These are phyloP conservation scores for Rhea pennata DNA, from an alignment of 2,113 vertebrate species.

Conservation along the genomic window DNA sequence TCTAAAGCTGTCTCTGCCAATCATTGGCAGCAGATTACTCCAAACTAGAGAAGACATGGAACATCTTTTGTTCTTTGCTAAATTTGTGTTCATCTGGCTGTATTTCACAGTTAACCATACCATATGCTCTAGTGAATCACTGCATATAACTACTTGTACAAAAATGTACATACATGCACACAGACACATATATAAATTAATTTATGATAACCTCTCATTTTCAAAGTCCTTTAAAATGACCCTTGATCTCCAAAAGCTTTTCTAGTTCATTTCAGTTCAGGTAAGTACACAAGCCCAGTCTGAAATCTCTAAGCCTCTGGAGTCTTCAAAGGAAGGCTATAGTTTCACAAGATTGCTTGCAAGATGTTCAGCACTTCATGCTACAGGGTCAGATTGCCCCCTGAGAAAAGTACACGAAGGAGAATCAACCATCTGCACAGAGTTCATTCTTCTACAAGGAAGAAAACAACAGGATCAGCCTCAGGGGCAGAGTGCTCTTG, in stretches of 20 bases:
- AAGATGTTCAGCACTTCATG: not conserved
- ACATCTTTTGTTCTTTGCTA: not conserved
- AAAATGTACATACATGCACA: not conserved
- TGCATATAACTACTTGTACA: not conserved
- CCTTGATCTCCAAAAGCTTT: not conserved
- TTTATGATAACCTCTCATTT: not conserved
- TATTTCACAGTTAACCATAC: not conserved
- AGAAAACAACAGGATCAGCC: not conserved
- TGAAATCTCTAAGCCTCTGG: not conserved
- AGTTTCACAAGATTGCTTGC: not conserved
- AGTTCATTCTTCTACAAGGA: not conserved
- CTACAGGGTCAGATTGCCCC: not conserved
- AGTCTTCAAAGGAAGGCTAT: not conserved
- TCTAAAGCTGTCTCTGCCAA: not conserved
- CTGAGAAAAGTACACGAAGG: not conserved
- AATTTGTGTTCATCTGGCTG: not conserved
- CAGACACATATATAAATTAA: not conserved
- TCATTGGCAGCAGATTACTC: slow-evolving; percentile 35
- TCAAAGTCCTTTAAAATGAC: not conserved
- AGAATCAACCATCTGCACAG: not conserved
- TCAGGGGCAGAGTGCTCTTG: not conserved
- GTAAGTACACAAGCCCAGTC: not conserved
- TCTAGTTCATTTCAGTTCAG: not conserved
- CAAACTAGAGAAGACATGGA: slow-evolving; percentile 17
- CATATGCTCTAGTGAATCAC: not conserved